Percentiles rank a stretch among this genome's conserved stretches.
These are phyloP conservation scores for Cynopterus sphinx DNA, from an alignment of 2,797 vertebrate species.

Conservation along the genomic window DNA sequence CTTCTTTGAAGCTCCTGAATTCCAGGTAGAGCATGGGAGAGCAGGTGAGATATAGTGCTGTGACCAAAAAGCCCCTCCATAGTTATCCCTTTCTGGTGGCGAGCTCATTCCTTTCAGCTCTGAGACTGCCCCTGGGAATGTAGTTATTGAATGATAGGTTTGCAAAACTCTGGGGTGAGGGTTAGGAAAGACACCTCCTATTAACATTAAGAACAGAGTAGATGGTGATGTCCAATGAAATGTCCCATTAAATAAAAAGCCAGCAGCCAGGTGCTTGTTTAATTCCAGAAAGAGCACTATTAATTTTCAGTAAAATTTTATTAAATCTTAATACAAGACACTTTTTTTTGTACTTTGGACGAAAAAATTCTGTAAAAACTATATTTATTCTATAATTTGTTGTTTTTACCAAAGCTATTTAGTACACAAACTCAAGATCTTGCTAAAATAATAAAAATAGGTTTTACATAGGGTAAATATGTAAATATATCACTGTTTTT, in stretches of 20 bases:
- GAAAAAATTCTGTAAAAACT: constrained; percentile 14
- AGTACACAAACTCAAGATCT: constrained; percentile 9
- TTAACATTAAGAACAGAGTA: accelerated
- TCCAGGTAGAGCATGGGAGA: neutral
- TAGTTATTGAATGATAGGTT: accelerated
- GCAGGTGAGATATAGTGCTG: neutral
- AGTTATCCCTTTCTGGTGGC: neutral
- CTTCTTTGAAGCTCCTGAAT: accelerated
- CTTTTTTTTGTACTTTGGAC: neutral
- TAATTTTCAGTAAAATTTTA: neutral
- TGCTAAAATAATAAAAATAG: neutral
- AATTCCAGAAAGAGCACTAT: neutral
- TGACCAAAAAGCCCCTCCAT: neutral
- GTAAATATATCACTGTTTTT: neutral
- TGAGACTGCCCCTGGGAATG: neutral
- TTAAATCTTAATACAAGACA: neutral
- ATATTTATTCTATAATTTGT: neutral
- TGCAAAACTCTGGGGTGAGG: neutral
- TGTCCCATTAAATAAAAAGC: neutral
- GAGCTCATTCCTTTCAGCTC: neutral
- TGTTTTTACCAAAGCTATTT: neutral
- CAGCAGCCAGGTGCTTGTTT: neutral
- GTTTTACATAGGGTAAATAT: neutral
- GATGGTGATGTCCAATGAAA: accelerated
- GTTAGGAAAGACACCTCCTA: accelerated